Conservation (phyloP, 2,888 invertebrate genomes). For the Monopis laevigella region DNA sequence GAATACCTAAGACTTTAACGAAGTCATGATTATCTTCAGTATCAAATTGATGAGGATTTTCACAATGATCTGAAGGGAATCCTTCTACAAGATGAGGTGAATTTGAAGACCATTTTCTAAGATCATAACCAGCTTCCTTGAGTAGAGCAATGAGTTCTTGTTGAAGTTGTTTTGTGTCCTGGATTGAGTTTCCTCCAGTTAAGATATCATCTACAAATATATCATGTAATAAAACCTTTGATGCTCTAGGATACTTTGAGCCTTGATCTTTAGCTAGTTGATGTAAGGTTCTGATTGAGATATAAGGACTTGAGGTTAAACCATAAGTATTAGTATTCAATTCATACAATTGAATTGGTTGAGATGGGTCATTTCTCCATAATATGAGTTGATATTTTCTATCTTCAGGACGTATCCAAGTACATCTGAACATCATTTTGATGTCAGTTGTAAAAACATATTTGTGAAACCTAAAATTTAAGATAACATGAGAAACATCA, state of each 20-base stretch:
- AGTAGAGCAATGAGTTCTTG: constrained; percentile 5
- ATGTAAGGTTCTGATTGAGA: constrained; percentile 11
- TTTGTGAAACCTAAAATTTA: constrained; percentile 8
- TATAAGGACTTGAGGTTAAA: constrained; percentile 13
- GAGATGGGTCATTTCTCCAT: constrained; percentile 5
- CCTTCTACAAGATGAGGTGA: background rate
- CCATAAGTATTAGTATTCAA: constrained; percentile 13
- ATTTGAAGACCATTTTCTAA: constrained; percentile 13
- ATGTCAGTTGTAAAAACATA: constrained; percentile 13
- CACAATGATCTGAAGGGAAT: constrained; percentile 9
- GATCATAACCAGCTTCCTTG: constrained; percentile 7
- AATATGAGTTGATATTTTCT: constrained; percentile 11
- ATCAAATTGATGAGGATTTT: constrained; percentile 9
- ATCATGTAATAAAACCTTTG: background rate
- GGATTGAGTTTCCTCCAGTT: constrained; percentile 4
- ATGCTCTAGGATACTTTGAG: background rate
- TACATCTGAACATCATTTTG: constrained; percentile 14
- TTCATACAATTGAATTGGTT: constrained; percentile 1
- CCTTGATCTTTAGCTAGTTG: constrained; percentile 8
- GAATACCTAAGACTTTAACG: constrained; percentile 13
- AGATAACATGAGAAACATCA: constrained; percentile 6
- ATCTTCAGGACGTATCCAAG: constrained; percentile 9
- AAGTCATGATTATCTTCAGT: background rate
- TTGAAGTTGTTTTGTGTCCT: background rate
- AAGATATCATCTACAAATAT: constrained; percentile 7